Percentiles rank a stretch among this genome's conserved stretches.
Evolutionary conservation across 2,113 vertebrate species (phyloP).

Genomic region (Thermophis baileyi): DNA sequence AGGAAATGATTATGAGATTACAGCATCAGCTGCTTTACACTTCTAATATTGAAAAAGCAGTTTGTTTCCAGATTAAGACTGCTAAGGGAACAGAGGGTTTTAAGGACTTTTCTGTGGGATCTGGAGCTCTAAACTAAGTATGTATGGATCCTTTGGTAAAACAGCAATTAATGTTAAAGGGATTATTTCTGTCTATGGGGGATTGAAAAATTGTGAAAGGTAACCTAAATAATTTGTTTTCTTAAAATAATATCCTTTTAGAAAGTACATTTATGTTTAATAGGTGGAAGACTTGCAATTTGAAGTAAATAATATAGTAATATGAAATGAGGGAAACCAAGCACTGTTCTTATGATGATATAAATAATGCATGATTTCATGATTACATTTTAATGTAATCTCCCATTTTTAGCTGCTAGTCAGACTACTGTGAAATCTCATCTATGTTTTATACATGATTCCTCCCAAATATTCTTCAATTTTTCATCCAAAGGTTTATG

Average conservation of each 20-base stretch:
- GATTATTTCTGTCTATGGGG: conserved; percentile 27
- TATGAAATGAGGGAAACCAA: conserved; percentile 23
- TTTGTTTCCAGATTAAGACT: conserved; percentile 10
- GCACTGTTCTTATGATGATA: conserved; percentile 4
- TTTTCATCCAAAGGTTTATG: conserved; percentile 20
- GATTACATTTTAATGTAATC: conserved; percentile 47
- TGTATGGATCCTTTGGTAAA: conserved; percentile 33
- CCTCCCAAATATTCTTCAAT: conserved; percentile 38
- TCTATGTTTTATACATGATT: neutral
- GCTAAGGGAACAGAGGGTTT: neutral
- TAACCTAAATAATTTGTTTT: conserved; percentile 35
- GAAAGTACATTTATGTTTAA: conserved; percentile 31
- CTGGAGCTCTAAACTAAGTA: conserved; percentile 25
- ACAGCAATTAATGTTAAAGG: conserved; percentile 22
- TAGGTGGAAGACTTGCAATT: conserved; percentile 39
- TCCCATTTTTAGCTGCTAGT: conserved; percentile 31
- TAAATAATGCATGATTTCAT: conserved; percentile 48
- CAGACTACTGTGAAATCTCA: conserved; percentile 28
- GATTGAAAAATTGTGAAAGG: conserved; percentile 37
- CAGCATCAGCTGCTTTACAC: neutral
- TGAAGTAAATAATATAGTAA: conserved; percentile 45
- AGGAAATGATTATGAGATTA: neutral
- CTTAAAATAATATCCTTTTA: conserved; percentile 36
- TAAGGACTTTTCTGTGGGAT: conserved; percentile 32
- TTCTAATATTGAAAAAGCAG: neutral